phyloP scores from a whole-genome alignment of 2,888 invertebrate species.

The Synanthedon tipuliformis region DNA sequence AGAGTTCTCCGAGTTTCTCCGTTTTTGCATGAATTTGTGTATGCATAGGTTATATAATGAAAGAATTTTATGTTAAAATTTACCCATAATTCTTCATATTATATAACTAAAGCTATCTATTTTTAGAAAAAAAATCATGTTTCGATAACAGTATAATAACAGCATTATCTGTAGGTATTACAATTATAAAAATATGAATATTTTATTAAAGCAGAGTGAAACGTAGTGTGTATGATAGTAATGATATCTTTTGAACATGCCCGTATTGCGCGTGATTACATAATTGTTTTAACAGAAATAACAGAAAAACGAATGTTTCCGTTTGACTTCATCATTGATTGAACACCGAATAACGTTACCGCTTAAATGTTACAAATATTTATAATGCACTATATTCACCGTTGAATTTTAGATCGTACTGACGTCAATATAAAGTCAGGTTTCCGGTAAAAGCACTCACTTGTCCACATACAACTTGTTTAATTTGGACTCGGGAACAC shows the following conservation, averaged over 20 bases:
- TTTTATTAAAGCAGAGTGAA: no score
- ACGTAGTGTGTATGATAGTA: no score
- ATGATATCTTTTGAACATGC: no score
- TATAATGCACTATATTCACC: conserved; percentile 23
- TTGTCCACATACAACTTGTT: conserved; percentile 22
- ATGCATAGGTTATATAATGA: no score
- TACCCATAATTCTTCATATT: no score
- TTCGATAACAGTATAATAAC: no score
- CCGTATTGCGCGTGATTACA: background rate
- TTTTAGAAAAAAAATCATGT: no score
- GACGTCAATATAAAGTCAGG: background rate
- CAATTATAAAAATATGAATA: no score
- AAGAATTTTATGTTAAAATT: no score
- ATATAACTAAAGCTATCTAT: no score
- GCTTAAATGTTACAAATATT: conserved; percentile 32
- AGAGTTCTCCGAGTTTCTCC: conserved; percentile 4
- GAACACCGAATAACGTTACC: conserved; percentile 26
- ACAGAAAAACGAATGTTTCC: conserved; percentile 1
- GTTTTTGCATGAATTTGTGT: no score
- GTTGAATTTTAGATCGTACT: background rate
- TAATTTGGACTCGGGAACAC: conserved; percentile 37
- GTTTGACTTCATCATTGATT: conserved; percentile 21
- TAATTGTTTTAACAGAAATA: conserved; percentile 6
- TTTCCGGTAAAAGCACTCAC: background rate
- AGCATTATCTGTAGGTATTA: no score